Conservation (phyloP, 2,888 invertebrate species). For the Hetaerina titia region DNA sequence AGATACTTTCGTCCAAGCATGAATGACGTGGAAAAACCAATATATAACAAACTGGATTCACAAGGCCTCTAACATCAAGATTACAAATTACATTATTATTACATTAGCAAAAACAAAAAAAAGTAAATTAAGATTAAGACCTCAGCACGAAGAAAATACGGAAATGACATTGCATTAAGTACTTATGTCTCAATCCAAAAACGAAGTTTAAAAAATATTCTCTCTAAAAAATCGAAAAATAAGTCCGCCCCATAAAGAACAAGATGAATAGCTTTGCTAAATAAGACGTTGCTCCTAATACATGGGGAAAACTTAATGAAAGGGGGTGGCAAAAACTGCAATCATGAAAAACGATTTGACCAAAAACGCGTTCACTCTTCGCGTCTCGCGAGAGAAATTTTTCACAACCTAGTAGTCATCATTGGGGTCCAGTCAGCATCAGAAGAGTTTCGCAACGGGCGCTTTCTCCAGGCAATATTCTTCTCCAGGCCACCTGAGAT, state of each 20-base stretch:
- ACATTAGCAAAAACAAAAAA: too few relatives aligned
- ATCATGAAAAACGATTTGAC: background rate
- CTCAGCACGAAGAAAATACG: background rate
- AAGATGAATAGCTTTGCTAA: background rate
- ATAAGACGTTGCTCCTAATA: background rate
- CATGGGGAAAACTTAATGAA: background rate
- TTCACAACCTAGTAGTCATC: background rate
- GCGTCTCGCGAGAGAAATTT: slow-evolving; percentile 3
- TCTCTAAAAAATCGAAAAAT: background rate
- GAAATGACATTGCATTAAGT: background rate
- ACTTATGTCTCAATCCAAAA: background rate
- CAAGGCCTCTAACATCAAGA: too few relatives aligned
- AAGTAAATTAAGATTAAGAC: background rate
- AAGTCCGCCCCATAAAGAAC: background rate
- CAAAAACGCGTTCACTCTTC: background rate
- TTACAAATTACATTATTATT: too few relatives aligned
- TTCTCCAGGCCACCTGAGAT: background rate
- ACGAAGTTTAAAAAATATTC: background rate
- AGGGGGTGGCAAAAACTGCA: background rate
- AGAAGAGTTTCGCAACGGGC: background rate
- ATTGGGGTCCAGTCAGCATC: background rate
- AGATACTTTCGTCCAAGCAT: too few relatives aligned
- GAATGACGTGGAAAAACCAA: too few relatives aligned
- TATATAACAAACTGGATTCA: too few relatives aligned
- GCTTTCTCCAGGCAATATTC: background rate